Percentiles rank a stretch among this genome's conserved stretches.
Conservation (phyloP, 2,888 invertebrate species). For the Xestobium rufovillosum region DNA sequence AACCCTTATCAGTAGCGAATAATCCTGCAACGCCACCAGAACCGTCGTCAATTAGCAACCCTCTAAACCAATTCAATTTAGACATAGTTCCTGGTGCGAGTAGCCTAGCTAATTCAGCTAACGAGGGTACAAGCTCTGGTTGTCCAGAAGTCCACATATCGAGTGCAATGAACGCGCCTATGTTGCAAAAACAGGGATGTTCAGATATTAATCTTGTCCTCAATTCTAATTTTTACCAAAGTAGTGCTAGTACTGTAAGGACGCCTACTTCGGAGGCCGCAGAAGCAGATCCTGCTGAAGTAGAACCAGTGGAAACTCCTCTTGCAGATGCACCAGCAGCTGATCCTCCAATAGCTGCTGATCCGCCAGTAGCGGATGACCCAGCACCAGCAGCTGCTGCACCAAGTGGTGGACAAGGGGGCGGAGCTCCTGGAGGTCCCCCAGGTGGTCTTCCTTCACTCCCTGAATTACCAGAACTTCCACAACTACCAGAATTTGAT, state of each 20-base stretch:
- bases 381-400: constrained; percentile 21
- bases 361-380: not conserved
- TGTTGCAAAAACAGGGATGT: constrained; percentile 55
- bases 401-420: constrained; percentile 18
- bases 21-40: constrained; percentile 12
- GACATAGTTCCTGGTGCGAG: constrained; percentile 27
- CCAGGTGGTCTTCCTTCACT: constrained; percentile 26
- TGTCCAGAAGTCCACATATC: constrained; percentile 54
- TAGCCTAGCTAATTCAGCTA: constrained; percentile 19
- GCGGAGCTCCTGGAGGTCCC: constrained; percentile 21
- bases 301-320: constrained; percentile 33
- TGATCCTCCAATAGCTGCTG: constrained; percentile 23
- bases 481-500: constrained; percentile 26
- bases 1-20: not conserved
- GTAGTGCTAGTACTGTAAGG: constrained; percentile 33
- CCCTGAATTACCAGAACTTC: constrained; percentile 27
- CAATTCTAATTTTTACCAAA: constrained; percentile 60
- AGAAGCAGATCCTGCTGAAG: constrained; percentile 41
- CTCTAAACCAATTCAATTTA: constrained; percentile 32
- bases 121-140: constrained; percentile 19
- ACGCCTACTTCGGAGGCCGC: constrained; percentile 32
- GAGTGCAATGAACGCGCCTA: constrained; percentile 44
- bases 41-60: constrained; percentile 22
- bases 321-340: constrained; percentile 18
- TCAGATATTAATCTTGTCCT: constrained; percentile 63